Percentiles rank a stretch among this genome's conserved stretches.
Conservation (phyloP, 2,797 vertebrate genomes). For the Ispidina picta region DNA sequence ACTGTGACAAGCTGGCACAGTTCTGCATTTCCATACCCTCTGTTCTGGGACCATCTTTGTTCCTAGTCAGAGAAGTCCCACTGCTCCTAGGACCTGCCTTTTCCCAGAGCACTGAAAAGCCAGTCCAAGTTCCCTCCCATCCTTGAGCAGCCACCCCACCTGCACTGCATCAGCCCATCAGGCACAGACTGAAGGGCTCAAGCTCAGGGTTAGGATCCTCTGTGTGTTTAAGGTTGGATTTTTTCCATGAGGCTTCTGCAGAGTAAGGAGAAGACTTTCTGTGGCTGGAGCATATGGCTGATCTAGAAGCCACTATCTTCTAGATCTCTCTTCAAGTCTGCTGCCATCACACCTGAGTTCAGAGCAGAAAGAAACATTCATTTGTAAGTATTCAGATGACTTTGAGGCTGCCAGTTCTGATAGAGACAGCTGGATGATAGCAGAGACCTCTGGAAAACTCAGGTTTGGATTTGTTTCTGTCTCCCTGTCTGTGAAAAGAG, state of each 20-base stretch:
- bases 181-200: background rate
- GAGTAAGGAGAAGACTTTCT: background rate
- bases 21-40: background rate
- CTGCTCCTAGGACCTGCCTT: background rate
- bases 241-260: background rate
- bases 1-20: background rate
- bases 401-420: background rate
- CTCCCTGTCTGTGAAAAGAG: background rate
- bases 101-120: background rate
- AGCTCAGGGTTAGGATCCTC: background rate
- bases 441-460: background rate
- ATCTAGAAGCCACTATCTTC: background rate
- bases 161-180: accelerated
- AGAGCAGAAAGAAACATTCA: background rate
- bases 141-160: background rate
- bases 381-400: background rate
- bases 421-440: background rate
- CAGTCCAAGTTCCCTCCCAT: background rate
- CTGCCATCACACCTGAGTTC: accelerated
- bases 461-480: background rate
- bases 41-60: background rate
- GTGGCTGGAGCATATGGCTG: background rate
- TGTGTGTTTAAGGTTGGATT: background rate
- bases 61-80: background rate
- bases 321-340: background rate